Conservation (phyloP, 2,797 vertebrate species). For the Macropus fuliginosus region DNA sequence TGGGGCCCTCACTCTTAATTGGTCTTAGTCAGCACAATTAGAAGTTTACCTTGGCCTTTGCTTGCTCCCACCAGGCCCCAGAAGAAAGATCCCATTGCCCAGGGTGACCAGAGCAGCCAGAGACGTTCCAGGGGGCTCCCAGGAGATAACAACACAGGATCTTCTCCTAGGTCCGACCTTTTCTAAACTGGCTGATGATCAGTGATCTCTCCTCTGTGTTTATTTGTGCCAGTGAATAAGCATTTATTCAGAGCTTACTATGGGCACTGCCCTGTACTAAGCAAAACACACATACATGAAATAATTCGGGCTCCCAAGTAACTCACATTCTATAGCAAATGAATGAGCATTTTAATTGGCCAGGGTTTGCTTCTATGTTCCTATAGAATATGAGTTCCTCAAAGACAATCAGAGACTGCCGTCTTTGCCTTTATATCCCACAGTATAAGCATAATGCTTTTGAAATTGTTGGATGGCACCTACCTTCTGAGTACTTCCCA, state of each 20-base stretch:
- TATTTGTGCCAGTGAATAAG: background rate
- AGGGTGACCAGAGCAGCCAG: constrained; percentile 10
- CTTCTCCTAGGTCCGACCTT: background rate
- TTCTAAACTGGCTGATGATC: background rate
- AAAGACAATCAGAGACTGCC: background rate
- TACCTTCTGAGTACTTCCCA: background rate
- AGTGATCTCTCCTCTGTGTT: background rate
- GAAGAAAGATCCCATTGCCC: constrained; percentile 66
- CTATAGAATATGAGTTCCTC: background rate
- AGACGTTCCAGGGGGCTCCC: background rate
- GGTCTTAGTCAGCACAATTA: constrained; percentile 81
- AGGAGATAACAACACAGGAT: background rate
- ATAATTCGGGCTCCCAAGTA: background rate
- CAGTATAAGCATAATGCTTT: background rate
- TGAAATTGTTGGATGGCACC: background rate
- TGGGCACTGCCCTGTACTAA: background rate
- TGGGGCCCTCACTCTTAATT: constrained; percentile 82
- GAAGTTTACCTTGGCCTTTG: constrained; percentile 83
- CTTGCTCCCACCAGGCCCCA: constrained; percentile 51
- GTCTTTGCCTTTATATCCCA: background rate
- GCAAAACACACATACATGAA: background rate
- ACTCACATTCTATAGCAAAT: background rate
- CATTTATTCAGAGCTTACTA: too few relatives aligned
- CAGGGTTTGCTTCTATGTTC: background rate
- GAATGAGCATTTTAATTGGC: background rate